phyloP scores from a whole-genome alignment of 2,113 vertebrate genomes.

The mouse (Mus musculus) region GRCm39 chr2:54757001-54757500 shows the following conservation, averaged over 20 bases:
- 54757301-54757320: background rate
- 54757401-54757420: background rate
- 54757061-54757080: background rate
- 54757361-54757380: background rate
- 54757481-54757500: background rate
- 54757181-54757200: background rate
- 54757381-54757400: background rate
- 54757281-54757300: background rate
- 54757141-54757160: slow-evolving; percentile 9
- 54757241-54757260: background rate
- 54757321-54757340: background rate
- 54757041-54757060: background rate
- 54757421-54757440: background rate
- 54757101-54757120: background rate
- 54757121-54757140: background rate
- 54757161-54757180: background rate
- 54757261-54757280: background rate
- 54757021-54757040: background rate
- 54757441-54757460: slow-evolving; percentile 6
- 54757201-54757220: background rate
- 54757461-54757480: background rate
- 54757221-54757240: background rate
- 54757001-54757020: background rate
- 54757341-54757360: background rate
- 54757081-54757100: background rate